A percentile compares a stretch with the other conserved stretches of the same genome.
These are phyloP conservation scores for Clunio marinus DNA, from an alignment of 2,888 invertebrate species.

Conservation along the genomic window DNA sequence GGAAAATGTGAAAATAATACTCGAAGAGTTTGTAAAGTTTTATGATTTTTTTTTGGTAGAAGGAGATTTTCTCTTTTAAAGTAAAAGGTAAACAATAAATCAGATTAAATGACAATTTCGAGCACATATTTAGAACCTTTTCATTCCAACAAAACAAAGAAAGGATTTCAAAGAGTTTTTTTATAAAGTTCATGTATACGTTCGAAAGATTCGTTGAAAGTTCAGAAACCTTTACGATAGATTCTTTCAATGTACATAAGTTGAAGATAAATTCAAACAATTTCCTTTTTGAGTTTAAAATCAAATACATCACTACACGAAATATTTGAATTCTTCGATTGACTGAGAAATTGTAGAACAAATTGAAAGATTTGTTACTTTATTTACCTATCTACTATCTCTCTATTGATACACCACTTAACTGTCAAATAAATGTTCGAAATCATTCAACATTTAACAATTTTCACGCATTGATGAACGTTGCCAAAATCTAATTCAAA, in stretches of 20 bases:
- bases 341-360: neutral
- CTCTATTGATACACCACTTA: too few relatives aligned
- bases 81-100: conserved; percentile 29
- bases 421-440: too few relatives aligned
- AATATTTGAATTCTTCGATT: neutral
- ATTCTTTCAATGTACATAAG: too few relatives aligned
- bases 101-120: conserved; percentile 35
- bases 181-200: too few relatives aligned
- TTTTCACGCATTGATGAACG: too few relatives aligned
- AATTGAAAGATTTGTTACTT: conserved; percentile 4
- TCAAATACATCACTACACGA: neutral
- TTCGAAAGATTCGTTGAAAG: too few relatives aligned
- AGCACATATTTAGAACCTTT: neutral
- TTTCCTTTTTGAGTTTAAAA: neutral
- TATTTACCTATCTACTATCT: too few relatives aligned
- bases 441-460: too few relatives aligned
- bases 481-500: too few relatives aligned
- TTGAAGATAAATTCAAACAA: too few relatives aligned
- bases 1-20: neutral
- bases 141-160: neutral
- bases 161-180: too few relatives aligned
- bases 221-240: too few relatives aligned
- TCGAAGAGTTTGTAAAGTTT: neutral
- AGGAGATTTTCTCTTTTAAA: neutral
- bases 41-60: neutral